Conservation (phyloP, 2,113 vertebrate species). For the Onychostoma macrolepis region DNA sequence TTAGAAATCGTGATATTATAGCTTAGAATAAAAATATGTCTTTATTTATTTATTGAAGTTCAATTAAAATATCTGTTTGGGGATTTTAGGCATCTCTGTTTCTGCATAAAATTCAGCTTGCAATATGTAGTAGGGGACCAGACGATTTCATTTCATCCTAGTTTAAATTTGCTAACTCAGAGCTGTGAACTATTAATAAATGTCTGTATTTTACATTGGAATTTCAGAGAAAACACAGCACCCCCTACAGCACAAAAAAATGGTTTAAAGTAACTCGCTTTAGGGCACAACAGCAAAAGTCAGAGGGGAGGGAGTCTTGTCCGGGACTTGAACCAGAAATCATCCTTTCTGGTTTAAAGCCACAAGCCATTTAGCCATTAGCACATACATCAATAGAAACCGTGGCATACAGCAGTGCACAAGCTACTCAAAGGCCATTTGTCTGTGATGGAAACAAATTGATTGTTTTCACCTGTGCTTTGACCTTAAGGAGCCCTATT, state of each 20-base stretch:
- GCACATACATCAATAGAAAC: constrained; percentile 26
- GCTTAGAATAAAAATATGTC: background rate
- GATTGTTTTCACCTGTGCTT: constrained; percentile 41
- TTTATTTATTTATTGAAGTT: background rate
- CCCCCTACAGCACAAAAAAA: background rate
- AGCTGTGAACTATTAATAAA: background rate
- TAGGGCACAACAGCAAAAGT: constrained; percentile 12
- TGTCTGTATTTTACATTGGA: background rate
- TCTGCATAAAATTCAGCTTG: background rate
- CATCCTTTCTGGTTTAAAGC: constrained; percentile 18
- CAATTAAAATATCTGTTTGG: background rate
- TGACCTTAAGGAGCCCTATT: constrained; percentile 29
- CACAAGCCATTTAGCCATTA: constrained; percentile 29
- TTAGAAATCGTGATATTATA: background rate
- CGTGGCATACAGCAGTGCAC: constrained; percentile 15
- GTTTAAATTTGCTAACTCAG: background rate
- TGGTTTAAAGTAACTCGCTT: background rate
- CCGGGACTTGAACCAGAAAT: constrained; percentile 26
- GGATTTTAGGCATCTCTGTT: background rate
- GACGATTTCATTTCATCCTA: background rate
- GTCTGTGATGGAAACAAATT: constrained; percentile 39
- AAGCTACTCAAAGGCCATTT: constrained; percentile 31
- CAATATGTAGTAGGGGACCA: background rate
- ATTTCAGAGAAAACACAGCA: background rate
- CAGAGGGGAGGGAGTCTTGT: background rate